Conservation (phyloP, 2,888 invertebrate genomes). For the Macrophya annulata region DNA sequence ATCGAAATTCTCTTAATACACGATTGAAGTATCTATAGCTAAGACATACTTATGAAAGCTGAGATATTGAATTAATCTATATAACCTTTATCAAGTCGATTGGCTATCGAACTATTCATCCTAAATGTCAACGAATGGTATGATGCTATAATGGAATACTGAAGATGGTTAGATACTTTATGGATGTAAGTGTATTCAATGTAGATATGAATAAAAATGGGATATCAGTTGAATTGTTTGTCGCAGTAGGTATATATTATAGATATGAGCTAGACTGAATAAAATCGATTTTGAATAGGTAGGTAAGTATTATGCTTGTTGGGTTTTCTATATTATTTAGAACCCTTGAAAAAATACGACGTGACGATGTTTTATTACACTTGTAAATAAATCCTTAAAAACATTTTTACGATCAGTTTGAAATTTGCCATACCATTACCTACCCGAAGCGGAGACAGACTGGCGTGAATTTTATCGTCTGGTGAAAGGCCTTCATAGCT, state of each 20-base stretch:
- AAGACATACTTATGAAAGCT: not conserved
- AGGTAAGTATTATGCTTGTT: conserved; percentile 1
- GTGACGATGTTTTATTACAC: conserved; percentile 23
- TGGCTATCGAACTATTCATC: not conserved
- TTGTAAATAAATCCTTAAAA: conserved; percentile 36
- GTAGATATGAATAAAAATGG: not conserved
- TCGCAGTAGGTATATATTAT: too few species aligned
- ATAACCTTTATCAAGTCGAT: not conserved
- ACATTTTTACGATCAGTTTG: conserved; percentile 44
- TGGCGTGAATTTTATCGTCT: conserved; percentile 33
- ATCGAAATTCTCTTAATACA: not conserved
- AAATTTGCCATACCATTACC: conserved; percentile 46
- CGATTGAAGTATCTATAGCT: not conserved
- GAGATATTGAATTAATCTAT: not conserved
- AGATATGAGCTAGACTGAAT: not conserved
- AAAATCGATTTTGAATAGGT: not conserved
- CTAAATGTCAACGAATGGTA: not conserved
- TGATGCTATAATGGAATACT: not conserved
- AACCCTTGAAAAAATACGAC: too few species aligned
- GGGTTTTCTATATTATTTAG: not conserved
- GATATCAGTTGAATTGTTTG: not conserved
- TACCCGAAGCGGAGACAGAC: conserved; percentile 37
- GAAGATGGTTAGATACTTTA: not conserved
- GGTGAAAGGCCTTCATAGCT: conserved; percentile 29
- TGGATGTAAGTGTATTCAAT: not conserved